Base-by-base conservation (phyloP, 2,113 vertebrate species). In the Aepyceros melampus region DNA sequence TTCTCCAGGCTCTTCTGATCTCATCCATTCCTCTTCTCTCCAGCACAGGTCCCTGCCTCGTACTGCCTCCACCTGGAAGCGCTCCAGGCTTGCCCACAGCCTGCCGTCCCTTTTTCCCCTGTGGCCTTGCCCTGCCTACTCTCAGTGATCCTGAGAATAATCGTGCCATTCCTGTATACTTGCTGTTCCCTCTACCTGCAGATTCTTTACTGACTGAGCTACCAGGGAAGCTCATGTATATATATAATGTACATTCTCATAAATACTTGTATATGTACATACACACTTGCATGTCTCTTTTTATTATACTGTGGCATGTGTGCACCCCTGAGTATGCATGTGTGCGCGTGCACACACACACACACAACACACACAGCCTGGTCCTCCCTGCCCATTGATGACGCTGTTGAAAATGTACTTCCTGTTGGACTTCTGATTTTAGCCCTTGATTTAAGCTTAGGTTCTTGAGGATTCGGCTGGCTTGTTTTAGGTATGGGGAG, bases 321-420 rank as follows among this genome's bases (percentile, higher is more conserved):
- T 31, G 6, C 27, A 55, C 17, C 29, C 43, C 9, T 14, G 7
- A 29, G 25, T 71, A 23, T 4, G n/a, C 19, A 23, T 23, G n/a
- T 36, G n/a, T 2, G 33, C 0, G 0, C 0, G 0, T 0, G 0
- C 33, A 1, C 33, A 17, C 15, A n/a, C 31, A 33, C 60, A 60
- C 45, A 51, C 33, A 21, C 47, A 8, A 8, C 36, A 47, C 45
- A 56, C 16, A 56, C 71, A 14, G 33, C 15, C 1, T 31, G 36
- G 55, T 89, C 25, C 53, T 94, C 74, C 15, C 17, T 55, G 27
- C 33, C 29, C 31, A 16, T 21, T 82, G 74, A 25, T 47, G 17
- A 3, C 0, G 1, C 43, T 94, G 60, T 45, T 87, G 92, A 87
- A 95, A 74, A 79, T 43, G 29, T 27, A 9, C n/a, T 88, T 92